Evolutionary conservation across 2,888 invertebrate species (phyloP), one percentile per base, ranked within the genome.

Genomic region (Diaperis boleti): DNA sequence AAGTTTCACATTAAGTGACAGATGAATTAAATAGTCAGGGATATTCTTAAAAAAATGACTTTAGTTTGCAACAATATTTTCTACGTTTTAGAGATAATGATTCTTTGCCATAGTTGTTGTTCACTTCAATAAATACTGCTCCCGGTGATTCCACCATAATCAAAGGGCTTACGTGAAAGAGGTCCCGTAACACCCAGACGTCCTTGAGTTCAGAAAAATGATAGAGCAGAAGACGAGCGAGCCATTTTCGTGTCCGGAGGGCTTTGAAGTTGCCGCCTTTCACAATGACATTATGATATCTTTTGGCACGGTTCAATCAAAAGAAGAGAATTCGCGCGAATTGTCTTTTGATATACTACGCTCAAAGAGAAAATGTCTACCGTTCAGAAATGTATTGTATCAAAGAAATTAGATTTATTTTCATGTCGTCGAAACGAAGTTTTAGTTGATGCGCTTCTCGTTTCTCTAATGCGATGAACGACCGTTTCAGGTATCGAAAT

Each of bases 351-450:
- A 61, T 61, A 54, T 22, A 31, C 20, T 37, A 18, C 26, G 14
- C 22, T 20, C 26, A 61, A 54, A 61, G 60, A 61, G 44, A 39
- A 26, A 61, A 45, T 15, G 33, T 45, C 52, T 44, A 44, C 44
- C 52, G 61, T 55, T 61, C 61, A 56, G 41, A 62, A 62, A 62
- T 62, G 70, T 67, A 72, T 72, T 72, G 70, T 69, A 67, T 66
- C 67, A 63, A 42, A 67, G 67, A 72, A 72, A 72, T 71, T 72
- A 69, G 70, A 69, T 72, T 72, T 72, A 72, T 69, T 72, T 68
- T 70, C 66, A 68, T 68, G 68, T 70, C 66, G 68, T 59, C 52
- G 63, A 59, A 71, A 62, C 56, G 62, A 62, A 47, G 42, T 56
- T 62, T 62, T 33, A 54, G 41, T 56, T 60, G n/a, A n/a, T n/a